Conservation (phyloP, 2,797 vertebrate genomes). For the Echiichthys vipera region DNA sequence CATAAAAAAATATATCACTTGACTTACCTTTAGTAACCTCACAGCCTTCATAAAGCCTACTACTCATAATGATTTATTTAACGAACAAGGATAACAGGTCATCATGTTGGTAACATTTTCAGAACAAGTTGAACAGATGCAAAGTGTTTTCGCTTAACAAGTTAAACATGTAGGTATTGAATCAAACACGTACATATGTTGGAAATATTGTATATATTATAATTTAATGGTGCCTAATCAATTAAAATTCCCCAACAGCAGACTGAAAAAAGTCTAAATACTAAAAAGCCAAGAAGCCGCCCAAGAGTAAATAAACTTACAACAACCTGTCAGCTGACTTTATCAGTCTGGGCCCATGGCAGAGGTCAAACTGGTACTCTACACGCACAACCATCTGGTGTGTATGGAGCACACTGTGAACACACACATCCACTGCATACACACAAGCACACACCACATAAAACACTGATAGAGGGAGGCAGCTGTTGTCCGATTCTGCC, state of each 20-base stretch:
- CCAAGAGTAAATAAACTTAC: slow-evolving; percentile 60
- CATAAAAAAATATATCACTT: not conserved
- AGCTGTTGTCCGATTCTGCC: slow-evolving; percentile 64
- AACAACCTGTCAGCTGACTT: slow-evolving; percentile 71
- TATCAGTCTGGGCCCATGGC: slow-evolving; percentile 57
- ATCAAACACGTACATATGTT: not conserved
- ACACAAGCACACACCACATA: slow-evolving; percentile 21
- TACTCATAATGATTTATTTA: not conserved
- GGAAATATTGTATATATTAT: too few species aligned
- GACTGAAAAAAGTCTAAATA: slow-evolving; percentile 16
- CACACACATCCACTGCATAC: not conserved
- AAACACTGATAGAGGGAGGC: slow-evolving; percentile 48
- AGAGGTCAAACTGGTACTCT: slow-evolving; percentile 68
- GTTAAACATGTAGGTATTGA: not conserved
- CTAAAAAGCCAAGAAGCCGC: slow-evolving; percentile 40
- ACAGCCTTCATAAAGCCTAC: not conserved
- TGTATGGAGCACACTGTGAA: not conserved
- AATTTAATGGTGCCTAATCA: not conserved
- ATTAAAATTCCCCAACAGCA: slow-evolving; percentile 16
- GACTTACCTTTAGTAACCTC: not conserved
- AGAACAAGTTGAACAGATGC: not conserved
- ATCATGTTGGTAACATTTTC: not conserved
- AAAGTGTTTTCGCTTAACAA: not conserved
- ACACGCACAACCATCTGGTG: slow-evolving; percentile 57
- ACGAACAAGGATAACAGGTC: not conserved